These are phyloP conservation scores for Pseudochaenichthys georgianus DNA, from an alignment of 2,797 vertebrate species.

Conservation along the genomic window DNA sequence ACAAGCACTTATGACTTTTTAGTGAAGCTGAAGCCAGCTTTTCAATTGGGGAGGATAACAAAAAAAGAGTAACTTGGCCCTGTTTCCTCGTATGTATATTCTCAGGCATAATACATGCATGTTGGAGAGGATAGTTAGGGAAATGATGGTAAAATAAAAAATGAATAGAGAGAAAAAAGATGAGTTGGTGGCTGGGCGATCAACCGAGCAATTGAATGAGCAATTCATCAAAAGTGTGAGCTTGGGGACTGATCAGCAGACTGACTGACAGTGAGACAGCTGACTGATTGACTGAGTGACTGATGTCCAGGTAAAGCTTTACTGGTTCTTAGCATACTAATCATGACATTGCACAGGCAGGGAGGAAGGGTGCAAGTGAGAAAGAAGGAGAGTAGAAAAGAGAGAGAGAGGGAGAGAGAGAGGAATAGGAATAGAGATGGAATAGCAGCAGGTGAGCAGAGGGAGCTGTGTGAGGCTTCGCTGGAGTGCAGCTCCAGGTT, in stretches of 20 bases:
- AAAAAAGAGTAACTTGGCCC: background rate
- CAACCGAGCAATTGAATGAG: conserved; percentile 45
- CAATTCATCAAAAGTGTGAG: conserved; percentile 41
- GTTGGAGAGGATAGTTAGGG: background rate
- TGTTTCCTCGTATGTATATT: background rate
- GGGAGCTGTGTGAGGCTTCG: conserved; percentile 49
- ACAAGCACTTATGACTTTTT: conserved; percentile 32
- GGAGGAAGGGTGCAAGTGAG: conserved; percentile 2
- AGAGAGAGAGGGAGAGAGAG: conserved; percentile 1
- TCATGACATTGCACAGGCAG: conserved; percentile 50
- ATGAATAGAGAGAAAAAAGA: background rate
- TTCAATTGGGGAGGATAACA: background rate
- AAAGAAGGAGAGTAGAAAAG: conserved; percentile 7
- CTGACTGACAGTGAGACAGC: conserved; percentile 58
- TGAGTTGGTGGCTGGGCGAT: conserved; percentile 25
- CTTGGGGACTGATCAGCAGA: conserved; percentile 30
- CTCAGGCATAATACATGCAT: background rate
- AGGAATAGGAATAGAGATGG: conserved; percentile 18
- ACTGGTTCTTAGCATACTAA: conserved; percentile 65
- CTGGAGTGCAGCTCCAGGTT: conserved; percentile 68
- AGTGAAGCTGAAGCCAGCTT: background rate
- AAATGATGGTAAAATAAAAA: background rate
- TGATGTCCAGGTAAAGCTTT: conserved; percentile 55
- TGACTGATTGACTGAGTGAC: conserved; percentile 62
- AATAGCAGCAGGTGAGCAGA: conserved; percentile 60